Evolutionary conservation across 2,888 invertebrate species (phyloP).

Genomic region (Lepetodrilus schrolli): DNA sequence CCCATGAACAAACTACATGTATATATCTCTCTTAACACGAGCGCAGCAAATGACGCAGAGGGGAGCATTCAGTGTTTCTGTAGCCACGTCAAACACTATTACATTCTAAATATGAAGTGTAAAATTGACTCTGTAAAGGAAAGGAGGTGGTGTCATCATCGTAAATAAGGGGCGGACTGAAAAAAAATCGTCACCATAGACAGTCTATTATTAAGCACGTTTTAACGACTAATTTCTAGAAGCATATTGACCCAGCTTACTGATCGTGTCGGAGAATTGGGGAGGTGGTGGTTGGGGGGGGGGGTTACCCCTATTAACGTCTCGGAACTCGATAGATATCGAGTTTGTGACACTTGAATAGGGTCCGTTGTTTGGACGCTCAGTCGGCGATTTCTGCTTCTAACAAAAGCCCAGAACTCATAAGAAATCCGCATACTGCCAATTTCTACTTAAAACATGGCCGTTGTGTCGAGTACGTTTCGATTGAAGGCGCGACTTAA

Average conservation of each 20-base stretch:
- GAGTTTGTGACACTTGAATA: constrained; percentile 26
- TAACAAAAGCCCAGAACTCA: background rate
- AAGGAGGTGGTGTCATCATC: background rate
- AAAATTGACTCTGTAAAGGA: background rate
- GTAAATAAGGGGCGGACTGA: background rate
- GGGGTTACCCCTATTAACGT: background rate
- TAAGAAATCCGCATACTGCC: background rate
- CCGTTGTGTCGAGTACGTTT: background rate
- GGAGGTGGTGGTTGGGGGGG: background rate
- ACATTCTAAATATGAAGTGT: background rate
- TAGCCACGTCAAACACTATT: background rate
- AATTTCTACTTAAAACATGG: background rate
- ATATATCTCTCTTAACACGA: no score
- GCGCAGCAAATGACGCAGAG: no score
- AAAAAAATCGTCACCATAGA: background rate
- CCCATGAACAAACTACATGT: no score
- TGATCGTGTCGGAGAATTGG: no score
- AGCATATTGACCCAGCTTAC: constrained; percentile 18
- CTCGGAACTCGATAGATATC: background rate
- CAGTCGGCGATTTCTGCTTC: background rate
- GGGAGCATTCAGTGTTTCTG: background rate
- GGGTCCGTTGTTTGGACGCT: background rate
- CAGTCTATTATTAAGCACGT: constrained; percentile 3
- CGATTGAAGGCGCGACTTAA: constrained; percentile 4
- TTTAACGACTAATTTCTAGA: constrained; percentile 18